Evolutionary conservation across 2,888 invertebrate species (phyloP).

Genomic region (Lathronympha strigana): DNA sequence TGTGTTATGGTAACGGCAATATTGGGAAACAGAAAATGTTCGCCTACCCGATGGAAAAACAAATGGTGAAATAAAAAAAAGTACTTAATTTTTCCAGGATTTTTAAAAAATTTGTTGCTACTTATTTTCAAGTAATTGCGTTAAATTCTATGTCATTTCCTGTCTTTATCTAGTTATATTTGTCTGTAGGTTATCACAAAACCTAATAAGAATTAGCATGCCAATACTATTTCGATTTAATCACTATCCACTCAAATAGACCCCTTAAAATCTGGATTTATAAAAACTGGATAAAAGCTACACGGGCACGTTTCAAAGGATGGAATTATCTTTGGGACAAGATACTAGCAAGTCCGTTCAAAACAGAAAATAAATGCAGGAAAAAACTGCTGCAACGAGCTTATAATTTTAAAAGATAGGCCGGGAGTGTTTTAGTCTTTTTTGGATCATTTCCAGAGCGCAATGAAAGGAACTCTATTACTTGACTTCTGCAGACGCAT

Average conservation of each 20-base stretch:
- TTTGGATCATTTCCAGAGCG: background rate
- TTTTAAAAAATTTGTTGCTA: no score
- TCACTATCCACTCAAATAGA: background rate
- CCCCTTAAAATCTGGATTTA: background rate
- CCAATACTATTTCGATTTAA: background rate
- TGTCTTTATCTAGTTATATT: no score
- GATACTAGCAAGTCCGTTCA: conserved; percentile 11
- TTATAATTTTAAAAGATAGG: conserved; percentile 29
- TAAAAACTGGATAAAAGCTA: conserved; percentile 10
- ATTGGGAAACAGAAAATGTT: no score
- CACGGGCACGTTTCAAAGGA: conserved; percentile 17
- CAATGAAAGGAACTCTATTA: no score
- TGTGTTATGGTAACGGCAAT: no score
- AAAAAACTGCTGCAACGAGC: conserved; percentile 17
- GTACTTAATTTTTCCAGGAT: no score
- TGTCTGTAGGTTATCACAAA: no score
- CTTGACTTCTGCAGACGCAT: no score
- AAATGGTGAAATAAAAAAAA: no score
- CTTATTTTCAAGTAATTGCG: no score
- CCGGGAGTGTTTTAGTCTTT: background rate
- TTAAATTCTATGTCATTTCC: no score
- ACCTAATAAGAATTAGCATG: background rate
- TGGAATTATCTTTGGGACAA: conserved; percentile 19
- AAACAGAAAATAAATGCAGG: conserved; percentile 25
- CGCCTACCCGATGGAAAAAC: no score